Base-by-base conservation (phyloP, 2,888 invertebrate genomes). In the Uropetala carovei region DNA sequence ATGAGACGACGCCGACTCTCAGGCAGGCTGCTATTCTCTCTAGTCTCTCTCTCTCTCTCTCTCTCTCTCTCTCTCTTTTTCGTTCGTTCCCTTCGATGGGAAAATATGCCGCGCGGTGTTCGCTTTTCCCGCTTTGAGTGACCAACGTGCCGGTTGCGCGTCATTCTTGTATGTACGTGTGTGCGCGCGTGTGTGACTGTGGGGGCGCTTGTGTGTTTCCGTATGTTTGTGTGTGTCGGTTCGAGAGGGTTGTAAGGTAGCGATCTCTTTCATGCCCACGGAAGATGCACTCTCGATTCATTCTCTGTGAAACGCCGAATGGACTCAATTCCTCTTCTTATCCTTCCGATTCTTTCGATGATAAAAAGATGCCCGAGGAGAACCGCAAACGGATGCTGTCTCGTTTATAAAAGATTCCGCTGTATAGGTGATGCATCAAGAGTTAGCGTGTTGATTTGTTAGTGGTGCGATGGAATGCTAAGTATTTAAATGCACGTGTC, bases 71-170 rank as follows among this genome's bases (percentile, higher is more conserved):
- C 57, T 56, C 27, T 64, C 86, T 83, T 56, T 56, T n/a, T n/a
- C 56, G n/a, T 10, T 30, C 82, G 82, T 30, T 83, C 43, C 43
- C 85, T 58, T 58, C n/a, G 85, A 60, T 30, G 60, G 58, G 27
- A 56, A 89, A 89, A 89, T 60, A 89, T 58, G 27, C 30, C 30
- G 10, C 68, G 5, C 89, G 18, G 86, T 60, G 43, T 18, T 68
- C 83, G 13, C 83, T 57, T 57, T 43, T 13, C 57, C 89, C 64
- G 64, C 89, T 89, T 89, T 89, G 89, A 89, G 89, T 89, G 89
- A 89, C 89, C 89, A 89, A n/a, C 43, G 64, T n/a, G 89, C 68
- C 89, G 43, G 43, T n/a, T 57, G 84, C 9, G 27, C 60, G 60
- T 18, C 13, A 13, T 60, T 60, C 60, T 58, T 22, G 85, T 58